phyloP scores from a whole-genome alignment of 2,888 invertebrate genomes.

The Mylabris sibirica region DNA sequence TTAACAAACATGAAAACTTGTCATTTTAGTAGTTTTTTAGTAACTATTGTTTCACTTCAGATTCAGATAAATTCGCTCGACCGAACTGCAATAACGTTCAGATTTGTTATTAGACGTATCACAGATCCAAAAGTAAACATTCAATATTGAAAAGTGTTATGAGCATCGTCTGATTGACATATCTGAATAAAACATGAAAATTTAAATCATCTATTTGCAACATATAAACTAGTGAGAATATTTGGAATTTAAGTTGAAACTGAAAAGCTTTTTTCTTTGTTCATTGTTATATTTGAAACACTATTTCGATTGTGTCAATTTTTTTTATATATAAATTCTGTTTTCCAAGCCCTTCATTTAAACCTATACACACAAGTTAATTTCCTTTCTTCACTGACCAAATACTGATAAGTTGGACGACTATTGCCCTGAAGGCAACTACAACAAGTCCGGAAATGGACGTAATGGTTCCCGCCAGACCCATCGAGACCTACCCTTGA shows the following conservation, averaged over 20 bases:
- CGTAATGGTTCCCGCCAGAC: conserved; percentile 58
- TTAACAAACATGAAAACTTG: no score
- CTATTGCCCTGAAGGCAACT: conserved; percentile 47
- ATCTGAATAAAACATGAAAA: conserved; percentile 19
- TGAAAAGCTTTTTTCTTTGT: neutral
- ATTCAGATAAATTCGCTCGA: no score
- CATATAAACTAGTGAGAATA: neutral
- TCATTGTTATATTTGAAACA: neutral
- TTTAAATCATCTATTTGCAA: conserved; percentile 8
- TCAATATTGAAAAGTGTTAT: conserved; percentile 15
- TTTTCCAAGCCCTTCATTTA: conserved; percentile 34
- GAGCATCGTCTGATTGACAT: neutral
- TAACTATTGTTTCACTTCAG: no score
- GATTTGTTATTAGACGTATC: neutral
- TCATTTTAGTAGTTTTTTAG: no score
- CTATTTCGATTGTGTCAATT: neutral
- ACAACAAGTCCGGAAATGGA: conserved; percentile 56
- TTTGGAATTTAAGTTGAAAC: neutral
- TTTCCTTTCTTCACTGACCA: conserved; percentile 52
- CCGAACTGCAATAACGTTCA: conserved; percentile 12
- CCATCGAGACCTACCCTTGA: conserved; percentile 50
- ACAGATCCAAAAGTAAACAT: conserved; percentile 11
- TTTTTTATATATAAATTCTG: neutral
- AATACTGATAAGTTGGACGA: conserved; percentile 51
- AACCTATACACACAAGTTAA: conserved; percentile 51